Percentiles rank a stretch among this genome's conserved stretches.
These are phyloP conservation scores for Phoxinus phoxinus DNA, from an alignment of 2,113 vertebrate species.

Conservation along the genomic window DNA sequence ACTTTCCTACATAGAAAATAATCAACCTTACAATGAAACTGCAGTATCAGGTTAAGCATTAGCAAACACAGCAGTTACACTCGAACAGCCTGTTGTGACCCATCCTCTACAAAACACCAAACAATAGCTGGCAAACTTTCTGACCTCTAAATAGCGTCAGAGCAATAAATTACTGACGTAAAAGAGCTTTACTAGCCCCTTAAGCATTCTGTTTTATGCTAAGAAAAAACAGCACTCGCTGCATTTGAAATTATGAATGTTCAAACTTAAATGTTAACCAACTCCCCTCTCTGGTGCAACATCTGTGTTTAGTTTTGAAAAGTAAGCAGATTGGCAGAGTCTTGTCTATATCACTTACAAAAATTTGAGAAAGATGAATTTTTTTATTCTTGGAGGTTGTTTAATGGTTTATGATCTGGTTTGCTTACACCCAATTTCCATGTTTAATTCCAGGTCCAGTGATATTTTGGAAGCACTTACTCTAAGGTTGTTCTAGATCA, in stretches of 20 bases:
- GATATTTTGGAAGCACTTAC: background rate
- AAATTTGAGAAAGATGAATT: background rate
- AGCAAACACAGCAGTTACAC: background rate
- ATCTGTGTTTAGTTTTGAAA: constrained; percentile 10
- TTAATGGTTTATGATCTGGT: background rate
- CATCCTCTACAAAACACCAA: constrained; percentile 17
- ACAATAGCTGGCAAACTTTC: constrained; percentile 41
- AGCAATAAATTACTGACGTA: constrained; percentile 43
- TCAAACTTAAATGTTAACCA: background rate
- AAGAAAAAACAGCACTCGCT: background rate
- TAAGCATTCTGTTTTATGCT: background rate
- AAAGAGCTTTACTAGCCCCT: constrained; percentile 17
- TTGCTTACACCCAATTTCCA: background rate
- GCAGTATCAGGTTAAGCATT: background rate
- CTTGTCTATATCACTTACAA: background rate
- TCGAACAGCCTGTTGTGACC: background rate
- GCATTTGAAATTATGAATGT: background rate
- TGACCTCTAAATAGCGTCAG: constrained; percentile 41
- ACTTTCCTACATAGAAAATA: background rate
- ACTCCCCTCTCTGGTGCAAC: background rate
- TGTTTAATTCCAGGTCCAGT: background rate
- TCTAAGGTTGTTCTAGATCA: background rate
- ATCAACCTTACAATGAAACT: background rate
- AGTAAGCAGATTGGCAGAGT: background rate
- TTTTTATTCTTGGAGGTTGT: background rate